These are phyloP conservation scores for Unio pictorum DNA, from an alignment of 2,888 invertebrate genomes.

Conservation along the genomic window DNA sequence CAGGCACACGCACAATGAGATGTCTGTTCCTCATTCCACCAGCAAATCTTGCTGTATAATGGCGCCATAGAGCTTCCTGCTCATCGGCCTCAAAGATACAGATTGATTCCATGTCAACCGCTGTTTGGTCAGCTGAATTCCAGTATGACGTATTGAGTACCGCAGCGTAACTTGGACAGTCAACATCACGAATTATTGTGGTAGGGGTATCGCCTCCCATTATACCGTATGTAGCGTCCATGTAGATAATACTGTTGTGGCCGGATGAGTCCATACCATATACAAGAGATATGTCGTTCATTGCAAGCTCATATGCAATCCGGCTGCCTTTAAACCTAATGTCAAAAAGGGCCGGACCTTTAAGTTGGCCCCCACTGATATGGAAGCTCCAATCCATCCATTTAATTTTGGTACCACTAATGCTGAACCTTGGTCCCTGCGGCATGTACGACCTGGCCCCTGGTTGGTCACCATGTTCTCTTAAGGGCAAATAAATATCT, in stretches of 20 bases:
- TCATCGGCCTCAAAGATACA: slow-evolving; percentile 54
- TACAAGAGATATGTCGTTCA: slow-evolving; percentile 45
- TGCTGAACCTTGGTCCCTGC: slow-evolving; percentile 44
- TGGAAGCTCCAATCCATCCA: slow-evolving; percentile 58
- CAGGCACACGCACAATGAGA: slow-evolving; percentile 40
- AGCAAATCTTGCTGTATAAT: slow-evolving; percentile 29
- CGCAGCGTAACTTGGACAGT: slow-evolving; percentile 51
- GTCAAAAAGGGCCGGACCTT: slow-evolving; percentile 43
- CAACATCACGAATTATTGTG: slow-evolving; percentile 38
- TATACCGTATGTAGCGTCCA: slow-evolving; percentile 47
- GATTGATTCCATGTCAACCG: slow-evolving; percentile 25
- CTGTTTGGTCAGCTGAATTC: slow-evolving; percentile 21
- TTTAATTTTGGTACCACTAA: slow-evolving; percentile 41
- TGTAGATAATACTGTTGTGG: slow-evolving; percentile 13
- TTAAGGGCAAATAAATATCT: slow-evolving; percentile 14
- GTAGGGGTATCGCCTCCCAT: slow-evolving; percentile 31
- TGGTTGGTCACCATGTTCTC: slow-evolving; percentile 30
- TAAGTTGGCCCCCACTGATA: slow-evolving; percentile 38
- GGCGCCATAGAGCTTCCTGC: slow-evolving; percentile 48
- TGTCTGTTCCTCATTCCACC: slow-evolving; percentile 41
- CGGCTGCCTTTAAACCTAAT: slow-evolving; percentile 46
- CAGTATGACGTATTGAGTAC: slow-evolving; percentile 42
- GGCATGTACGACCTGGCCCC: slow-evolving; percentile 45
- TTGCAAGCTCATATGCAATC: slow-evolving; percentile 54
- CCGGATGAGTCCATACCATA: slow-evolving; percentile 18